Percentiles rank a stretch among this genome's conserved stretches.
Conservation (phyloP, 1,140 invertebrate species). For the Epicauta chinensis region DNA sequence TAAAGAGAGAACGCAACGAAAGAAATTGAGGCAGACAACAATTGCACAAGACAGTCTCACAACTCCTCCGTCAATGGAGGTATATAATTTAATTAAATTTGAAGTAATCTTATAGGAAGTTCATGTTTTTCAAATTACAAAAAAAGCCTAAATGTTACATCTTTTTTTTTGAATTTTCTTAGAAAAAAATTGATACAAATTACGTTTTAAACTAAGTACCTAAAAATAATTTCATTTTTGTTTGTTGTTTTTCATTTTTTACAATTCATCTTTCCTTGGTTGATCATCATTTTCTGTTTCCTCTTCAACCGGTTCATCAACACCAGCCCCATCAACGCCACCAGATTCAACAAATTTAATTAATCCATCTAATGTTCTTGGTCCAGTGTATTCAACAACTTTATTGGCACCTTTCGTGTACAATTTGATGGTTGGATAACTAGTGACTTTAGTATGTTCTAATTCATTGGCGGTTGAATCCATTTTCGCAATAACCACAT, state of each 20-base stretch:
- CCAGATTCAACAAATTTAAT: slow-evolving; percentile 85
- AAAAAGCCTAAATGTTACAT: no score
- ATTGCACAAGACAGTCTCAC: slow-evolving; percentile 15
- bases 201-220: slow-evolving; percentile 11
- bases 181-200: neutral
- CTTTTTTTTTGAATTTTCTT: no score
- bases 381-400: slow-evolving; percentile 91
- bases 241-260: slow-evolving; percentile 42
- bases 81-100: neutral
- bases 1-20: neutral
- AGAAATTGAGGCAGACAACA: slow-evolving; percentile 8
- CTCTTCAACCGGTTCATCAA: slow-evolving; percentile 51
- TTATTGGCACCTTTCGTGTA: slow-evolving; percentile 91
- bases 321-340: slow-evolving; percentile 56
- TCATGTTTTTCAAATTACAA: neutral
- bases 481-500: slow-evolving; percentile 95
- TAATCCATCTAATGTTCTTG: slow-evolving; percentile 89
- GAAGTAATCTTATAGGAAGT: slow-evolving; percentile 9
- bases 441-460: slow-evolving; percentile 88
- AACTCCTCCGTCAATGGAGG: slow-evolving; percentile 11
- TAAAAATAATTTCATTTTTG: slow-evolving; percentile 7
- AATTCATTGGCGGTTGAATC: slow-evolving; percentile 97
- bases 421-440: slow-evolving; percentile 95
- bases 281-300: slow-evolving; percentile 60
- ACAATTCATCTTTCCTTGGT: slow-evolving; percentile 62